Base-by-base conservation (phyloP, 2,888 invertebrate species). In the Archips xylosteana region DNA sequence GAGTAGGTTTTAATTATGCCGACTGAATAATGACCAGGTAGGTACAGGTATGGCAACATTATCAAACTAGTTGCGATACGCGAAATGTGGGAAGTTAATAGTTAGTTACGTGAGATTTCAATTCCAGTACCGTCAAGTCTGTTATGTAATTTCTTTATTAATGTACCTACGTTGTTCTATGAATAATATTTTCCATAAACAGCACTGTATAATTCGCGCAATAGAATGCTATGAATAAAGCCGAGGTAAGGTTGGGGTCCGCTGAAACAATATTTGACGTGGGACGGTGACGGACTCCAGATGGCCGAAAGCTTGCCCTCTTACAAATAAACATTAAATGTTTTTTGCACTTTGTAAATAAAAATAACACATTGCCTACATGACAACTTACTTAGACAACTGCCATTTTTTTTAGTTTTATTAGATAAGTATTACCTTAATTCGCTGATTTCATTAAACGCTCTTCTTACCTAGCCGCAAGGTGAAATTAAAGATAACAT, bases 111-210 rank as follows among this genome's bases (percentile, higher is more conserved):
- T 45, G 64, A 62, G 51, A 49, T 71, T 71, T 64, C 59, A 49
- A 71, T 71, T 71, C 71, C 59, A 36, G 23, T 23, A 9, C 64
- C 34, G 65, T 60, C 49, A 63, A 70, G 63, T 64, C 59, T 6
- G 49, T 73, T 73, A 69, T 34, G 49, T 64, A 73, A 73, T 69
- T 64, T 69, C 32, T 73, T 73, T 69, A 49, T 57, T 49, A 68
- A 64, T 72, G 63, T 57, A 64, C 39, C 39, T 39, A 6, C 63
- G 64, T 59, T 61, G 54, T 63, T 63, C 54, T 42, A 73, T 69
- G 68, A 68, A 73, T 73, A 73, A 69, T 49, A 61, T 49, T 68
- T 64, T 59, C 68, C 63, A 42, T 68, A 68, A 73, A 72, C 47
- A 62, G 61, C 10, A 15, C 36, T 62, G 15, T 15, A 61, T 61